Percentiles rank a stretch among this genome's conserved stretches.
Evolutionary conservation across 2,797 vertebrate species (phyloP).

Genomic region (Urosaurus nigricauda): DNA sequence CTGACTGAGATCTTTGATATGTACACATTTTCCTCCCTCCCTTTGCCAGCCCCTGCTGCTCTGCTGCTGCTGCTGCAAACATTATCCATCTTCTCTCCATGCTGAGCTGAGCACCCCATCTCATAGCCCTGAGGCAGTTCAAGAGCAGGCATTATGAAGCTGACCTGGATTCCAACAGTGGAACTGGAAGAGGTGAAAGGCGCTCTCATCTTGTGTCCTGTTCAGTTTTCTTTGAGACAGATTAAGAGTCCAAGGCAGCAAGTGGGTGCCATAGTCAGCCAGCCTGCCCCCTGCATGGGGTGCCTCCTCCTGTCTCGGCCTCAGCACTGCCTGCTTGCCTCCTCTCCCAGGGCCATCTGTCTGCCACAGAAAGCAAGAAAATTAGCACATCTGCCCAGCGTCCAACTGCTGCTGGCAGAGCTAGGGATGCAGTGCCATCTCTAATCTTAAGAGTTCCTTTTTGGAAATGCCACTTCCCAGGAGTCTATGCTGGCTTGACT

Average conservation of each 20-base stretch:
- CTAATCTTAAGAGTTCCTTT: too few species aligned
- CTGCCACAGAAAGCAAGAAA: neutral
- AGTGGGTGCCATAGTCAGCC: neutral
- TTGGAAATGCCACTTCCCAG: too few species aligned
- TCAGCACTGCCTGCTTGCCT: neutral
- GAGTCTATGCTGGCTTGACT: too few species aligned
- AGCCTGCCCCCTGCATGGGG: neutral
- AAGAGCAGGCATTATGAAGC: neutral
- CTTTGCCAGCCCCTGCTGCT: neutral
- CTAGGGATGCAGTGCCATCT: neutral
- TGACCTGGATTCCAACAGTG: neutral
- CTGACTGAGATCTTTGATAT: neutral
- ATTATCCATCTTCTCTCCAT: neutral
- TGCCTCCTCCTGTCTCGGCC: neutral
- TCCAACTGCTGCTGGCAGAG: neutral
- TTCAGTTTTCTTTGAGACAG: neutral
- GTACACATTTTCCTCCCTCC: neutral
- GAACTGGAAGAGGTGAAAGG: neutral
- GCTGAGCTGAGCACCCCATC: neutral
- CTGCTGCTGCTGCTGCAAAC: neutral
- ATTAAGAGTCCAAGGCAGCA: neutral
- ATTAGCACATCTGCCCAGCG: accelerated
- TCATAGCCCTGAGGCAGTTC: neutral
- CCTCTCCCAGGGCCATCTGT: conserved; percentile 13
- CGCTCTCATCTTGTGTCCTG: neutral